Percentiles rank a stretch among this genome's conserved stretches.
phyloP scores from a whole-genome alignment of 2,797 vertebrate species.

The Aselliscus stoliczkanus region DNA sequence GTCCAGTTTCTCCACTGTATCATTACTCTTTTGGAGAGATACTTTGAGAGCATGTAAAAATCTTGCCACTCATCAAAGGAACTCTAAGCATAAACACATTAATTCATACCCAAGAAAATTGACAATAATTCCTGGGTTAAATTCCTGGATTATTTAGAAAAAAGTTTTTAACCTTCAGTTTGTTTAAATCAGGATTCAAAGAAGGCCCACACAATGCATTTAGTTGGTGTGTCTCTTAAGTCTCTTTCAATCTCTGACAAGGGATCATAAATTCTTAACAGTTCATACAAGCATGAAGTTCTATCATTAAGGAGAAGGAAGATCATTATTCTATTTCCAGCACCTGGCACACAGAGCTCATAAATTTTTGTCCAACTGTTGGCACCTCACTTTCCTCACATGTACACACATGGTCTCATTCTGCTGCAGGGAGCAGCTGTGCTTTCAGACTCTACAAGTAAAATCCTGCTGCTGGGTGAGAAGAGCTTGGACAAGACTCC shows the following conservation, averaged over 20 bases:
- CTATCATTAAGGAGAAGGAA: not conserved
- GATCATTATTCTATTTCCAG: not conserved
- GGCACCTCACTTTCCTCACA: not conserved
- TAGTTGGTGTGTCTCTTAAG: not conserved
- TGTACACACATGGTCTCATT: not conserved
- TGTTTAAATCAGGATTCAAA: not conserved
- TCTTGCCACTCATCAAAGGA: not conserved
- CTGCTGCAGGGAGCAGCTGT: no score
- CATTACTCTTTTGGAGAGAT: not conserved
- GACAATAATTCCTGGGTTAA: not conserved
- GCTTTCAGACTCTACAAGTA: not conserved
- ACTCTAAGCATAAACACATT: not conserved
- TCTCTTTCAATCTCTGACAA: not conserved
- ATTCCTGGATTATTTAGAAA: not conserved
- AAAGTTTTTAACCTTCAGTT: not conserved
- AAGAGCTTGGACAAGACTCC: not conserved
- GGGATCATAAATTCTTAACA: not conserved
- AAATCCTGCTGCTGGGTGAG: not conserved
- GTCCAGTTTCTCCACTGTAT: not conserved
- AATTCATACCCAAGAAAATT: not conserved
- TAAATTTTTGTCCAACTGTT: not conserved
- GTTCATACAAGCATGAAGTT: not conserved
- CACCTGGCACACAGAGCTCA: not conserved
- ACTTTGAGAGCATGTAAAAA: not conserved
- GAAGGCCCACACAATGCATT: not conserved